These are phyloP conservation scores for Triplophysa tibetana DNA, from an alignment of 2,113 vertebrate genomes.

Conservation along the genomic window DNA sequence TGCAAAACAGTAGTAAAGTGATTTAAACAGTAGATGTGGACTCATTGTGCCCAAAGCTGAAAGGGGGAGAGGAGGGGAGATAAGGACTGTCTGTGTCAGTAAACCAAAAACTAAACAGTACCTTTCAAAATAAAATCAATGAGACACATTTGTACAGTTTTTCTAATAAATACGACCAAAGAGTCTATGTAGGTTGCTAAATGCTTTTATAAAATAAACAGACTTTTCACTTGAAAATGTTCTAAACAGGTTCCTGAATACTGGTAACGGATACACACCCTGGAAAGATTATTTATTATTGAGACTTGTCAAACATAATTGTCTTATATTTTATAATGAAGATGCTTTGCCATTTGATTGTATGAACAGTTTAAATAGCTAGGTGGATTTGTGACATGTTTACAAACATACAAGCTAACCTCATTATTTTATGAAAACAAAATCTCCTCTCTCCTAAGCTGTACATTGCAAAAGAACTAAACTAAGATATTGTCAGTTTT, in stretches of 20 bases:
- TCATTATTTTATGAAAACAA: no score
- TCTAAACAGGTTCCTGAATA: no score
- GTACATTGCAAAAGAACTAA: background rate
- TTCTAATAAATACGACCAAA: background rate
- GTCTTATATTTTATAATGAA: no score
- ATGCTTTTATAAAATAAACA: conserved; percentile 1
- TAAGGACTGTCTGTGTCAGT: conserved; percentile 28
- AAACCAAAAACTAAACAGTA: background rate
- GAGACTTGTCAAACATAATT: no score
- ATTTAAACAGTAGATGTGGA: conserved; percentile 33
- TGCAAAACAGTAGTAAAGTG: conserved; percentile 19
- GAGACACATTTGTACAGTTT: background rate
- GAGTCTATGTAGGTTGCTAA: background rate
- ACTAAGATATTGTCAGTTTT: background rate
- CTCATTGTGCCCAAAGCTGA: background rate
- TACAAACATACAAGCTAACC: no score
- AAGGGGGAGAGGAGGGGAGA: background rate
- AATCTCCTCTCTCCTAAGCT: background rate
- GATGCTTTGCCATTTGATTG: no score
- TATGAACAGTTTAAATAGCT: no score
- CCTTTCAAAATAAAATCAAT: background rate
- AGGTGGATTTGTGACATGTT: no score
- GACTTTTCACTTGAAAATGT: background rate
- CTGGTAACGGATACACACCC: no score
- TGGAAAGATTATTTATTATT: no score